Conservation (phyloP, 1,140 invertebrate genomes). For the Brachionus calyciflorus region DNA sequence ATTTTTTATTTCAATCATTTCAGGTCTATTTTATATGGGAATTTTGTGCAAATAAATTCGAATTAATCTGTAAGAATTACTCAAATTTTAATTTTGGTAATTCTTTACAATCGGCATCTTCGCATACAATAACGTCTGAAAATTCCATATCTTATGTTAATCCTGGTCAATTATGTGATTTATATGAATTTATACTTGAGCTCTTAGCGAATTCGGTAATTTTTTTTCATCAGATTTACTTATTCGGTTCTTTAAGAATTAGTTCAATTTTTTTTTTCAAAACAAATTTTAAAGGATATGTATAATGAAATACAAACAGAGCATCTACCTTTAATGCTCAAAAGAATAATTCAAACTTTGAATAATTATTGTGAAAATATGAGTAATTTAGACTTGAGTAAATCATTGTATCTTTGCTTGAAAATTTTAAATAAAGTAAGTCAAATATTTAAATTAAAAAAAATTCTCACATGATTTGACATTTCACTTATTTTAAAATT, state of each 20-base stretch:
- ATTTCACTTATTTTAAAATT: too few species aligned
- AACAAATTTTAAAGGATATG: constrained; percentile 69
- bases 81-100: neutral
- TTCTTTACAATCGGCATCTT: neutral
- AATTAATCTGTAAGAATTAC: constrained; percentile 64
- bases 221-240: too few species aligned
- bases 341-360: constrained; percentile 66
- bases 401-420: constrained; percentile 69
- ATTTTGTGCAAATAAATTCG: constrained; percentile 72
- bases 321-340: constrained; percentile 72
- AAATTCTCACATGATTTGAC: neutral
- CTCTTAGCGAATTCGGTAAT: constrained; percentile 68
- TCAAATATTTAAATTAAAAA: constrained; percentile 60
- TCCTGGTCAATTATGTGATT: constrained; percentile 65
- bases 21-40: constrained; percentile 83
- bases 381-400: constrained; percentile 67
- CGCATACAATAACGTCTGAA: constrained; percentile 46
- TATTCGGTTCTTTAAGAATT: too few species aligned
- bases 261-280: too few species aligned
- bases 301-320: constrained; percentile 76
- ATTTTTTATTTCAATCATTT: constrained; percentile 77
- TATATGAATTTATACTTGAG: constrained; percentile 76
- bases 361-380: constrained; percentile 66
- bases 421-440: constrained; percentile 76
- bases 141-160: constrained; percentile 47